phyloP scores from a whole-genome alignment of 1,140 invertebrate genomes.

The Hetaerina americana region DNA sequence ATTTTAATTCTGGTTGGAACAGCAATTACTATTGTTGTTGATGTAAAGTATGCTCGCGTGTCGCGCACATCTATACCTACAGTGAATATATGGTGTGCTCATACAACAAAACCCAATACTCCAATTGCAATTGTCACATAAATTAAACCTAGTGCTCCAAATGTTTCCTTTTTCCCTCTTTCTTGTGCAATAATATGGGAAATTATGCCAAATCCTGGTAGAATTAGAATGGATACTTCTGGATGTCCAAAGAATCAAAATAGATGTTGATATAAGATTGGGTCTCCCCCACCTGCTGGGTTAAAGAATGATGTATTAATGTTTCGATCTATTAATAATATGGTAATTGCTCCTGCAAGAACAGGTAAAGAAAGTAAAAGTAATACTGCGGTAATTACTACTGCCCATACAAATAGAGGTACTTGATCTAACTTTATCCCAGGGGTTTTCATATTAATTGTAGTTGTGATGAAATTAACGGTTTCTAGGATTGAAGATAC shows the following conservation, averaged over 20 bases:
- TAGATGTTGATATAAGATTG: constrained; percentile 60
- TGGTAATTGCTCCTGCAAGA: constrained; percentile 57
- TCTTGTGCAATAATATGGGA: constrained; percentile 24
- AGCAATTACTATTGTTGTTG: constrained; percentile 39
- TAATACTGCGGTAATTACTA: constrained; percentile 51
- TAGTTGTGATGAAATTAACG: too few relatives aligned
- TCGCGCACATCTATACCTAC: constrained; percentile 39
- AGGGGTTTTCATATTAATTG: too few relatives aligned
- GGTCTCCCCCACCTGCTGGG: constrained; percentile 48
- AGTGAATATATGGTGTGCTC: constrained; percentile 31
- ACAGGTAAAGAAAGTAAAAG: constrained; percentile 51
- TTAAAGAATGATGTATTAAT: constrained; percentile 57
- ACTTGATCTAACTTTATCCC: too few relatives aligned
- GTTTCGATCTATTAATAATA: constrained; percentile 54
- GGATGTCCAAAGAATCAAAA: constrained; percentile 70
- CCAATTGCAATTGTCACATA: constrained; percentile 30
- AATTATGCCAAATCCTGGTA: constrained; percentile 31
- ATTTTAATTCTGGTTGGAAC: constrained; percentile 31
- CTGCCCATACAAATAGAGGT: constrained; percentile 43
- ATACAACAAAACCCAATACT: constrained; percentile 23
- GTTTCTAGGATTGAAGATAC: too few relatives aligned
- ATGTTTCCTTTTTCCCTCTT: constrained; percentile 24
- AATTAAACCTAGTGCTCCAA: constrained; percentile 26
- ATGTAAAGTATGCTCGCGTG: constrained; percentile 38
- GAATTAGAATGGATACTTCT: constrained; percentile 59